Evolutionary conservation across 2,113 vertebrate genomes (phyloP), one percentile per base, ranked within the genome.

Genomic region (Chelonoidis abingdonii): DNA sequence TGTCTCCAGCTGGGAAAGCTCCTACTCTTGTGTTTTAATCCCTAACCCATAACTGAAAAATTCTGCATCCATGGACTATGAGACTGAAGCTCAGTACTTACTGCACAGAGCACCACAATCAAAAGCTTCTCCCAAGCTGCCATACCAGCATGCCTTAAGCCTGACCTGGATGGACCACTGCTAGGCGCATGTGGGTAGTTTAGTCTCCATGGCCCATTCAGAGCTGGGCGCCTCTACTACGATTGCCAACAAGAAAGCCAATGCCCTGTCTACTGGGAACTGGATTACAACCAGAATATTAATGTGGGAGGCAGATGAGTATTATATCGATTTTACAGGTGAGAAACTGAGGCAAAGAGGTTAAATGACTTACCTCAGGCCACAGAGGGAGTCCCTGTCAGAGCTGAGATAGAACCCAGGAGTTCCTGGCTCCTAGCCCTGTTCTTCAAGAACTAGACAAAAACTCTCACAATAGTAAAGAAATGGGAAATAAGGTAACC

Each of bases 401-500:
- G 84, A 94, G 84, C 65, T 49, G 57, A 49, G 53, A 92, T 69
- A 75, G 21, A 93, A 86, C 2, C 1, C 1, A 84, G 29, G 92
- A 89, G 92, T 95, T 95, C 86, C 49, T 93, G 92, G 44, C 87
- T 95, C 65, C 38, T 47, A 54, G 5, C 80, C 87, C 72, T 81
- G 38, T 89, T 78, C n/a, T 87, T 54, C 65, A 81, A 75, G 53
- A 29, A 72, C 62, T 75, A 65, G 57, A 91, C 83, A 92, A 35
- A 29, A 83, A 65, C 75, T 47, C 90, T 92, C 89, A 75, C 90
- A 91, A 87, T 94, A 95, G 92, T 13, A 59, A 84, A 91, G 91
- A 93, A 88, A 69, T 21, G n/a, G 79, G 0, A 0, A 76, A 79
- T 95, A 87, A 91, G 95, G 90, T 31, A 95, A 76, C 47, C 35